Percentiles rank a stretch among this genome's conserved stretches.
Conservation (phyloP, 2,797 vertebrate species). For the Pangasius sanitwongsei region DNA sequence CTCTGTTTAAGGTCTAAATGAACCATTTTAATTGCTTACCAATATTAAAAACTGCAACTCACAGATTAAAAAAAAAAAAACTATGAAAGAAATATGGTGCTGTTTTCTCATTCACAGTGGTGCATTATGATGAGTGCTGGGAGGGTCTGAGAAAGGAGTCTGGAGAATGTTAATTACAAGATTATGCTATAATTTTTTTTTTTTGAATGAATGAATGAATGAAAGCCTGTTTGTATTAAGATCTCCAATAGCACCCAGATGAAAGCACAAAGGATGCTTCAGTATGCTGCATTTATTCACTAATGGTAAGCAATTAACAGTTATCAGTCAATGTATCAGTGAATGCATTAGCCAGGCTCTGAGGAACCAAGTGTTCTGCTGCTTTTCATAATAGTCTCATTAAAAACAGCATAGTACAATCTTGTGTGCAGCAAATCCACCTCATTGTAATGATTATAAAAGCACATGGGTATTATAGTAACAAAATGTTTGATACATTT, state of each 20-base stretch:
- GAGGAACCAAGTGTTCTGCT: constrained; percentile 56
- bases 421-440: background rate
- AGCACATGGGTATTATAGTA: background rate
- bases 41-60: background rate
- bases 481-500: background rate
- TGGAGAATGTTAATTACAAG: constrained; percentile 53
- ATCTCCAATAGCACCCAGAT: constrained; percentile 33
- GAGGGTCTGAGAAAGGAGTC: background rate
- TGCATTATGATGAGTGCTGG: constrained; percentile 5
- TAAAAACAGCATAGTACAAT: constrained; percentile 53
- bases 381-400: constrained; percentile 61
- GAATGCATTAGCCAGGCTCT: constrained; percentile 58
- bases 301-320: constrained; percentile 63
- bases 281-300: constrained; percentile 47
- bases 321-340: constrained; percentile 54
- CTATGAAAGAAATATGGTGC: background rate
- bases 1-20: background rate
- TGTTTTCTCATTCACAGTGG: background rate
- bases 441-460: background rate
- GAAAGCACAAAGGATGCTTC: constrained; percentile 41
- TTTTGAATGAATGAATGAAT: constrained; percentile 57
- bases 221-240: constrained; percentile 46
- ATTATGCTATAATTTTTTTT: constrained; percentile 55
- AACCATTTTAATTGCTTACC: background rate
- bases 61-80: background rate